A percentile compares a stretch with the other conserved stretches of the same genome.
Evolutionary conservation across 2,888 invertebrate species (phyloP).

Genomic region (Listrodromus nycthemerus): DNA sequence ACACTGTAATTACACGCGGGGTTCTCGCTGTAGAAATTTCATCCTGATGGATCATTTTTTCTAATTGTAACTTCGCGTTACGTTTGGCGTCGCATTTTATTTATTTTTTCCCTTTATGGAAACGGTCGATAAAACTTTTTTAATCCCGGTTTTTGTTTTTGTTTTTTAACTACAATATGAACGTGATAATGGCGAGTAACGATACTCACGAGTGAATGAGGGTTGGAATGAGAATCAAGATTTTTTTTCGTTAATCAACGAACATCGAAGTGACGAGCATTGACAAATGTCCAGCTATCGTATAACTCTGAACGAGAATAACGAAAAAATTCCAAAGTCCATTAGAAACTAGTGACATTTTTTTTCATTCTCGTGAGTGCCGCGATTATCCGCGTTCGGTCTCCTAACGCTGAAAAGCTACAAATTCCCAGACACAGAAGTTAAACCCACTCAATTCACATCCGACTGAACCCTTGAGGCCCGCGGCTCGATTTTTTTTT

Average conservation of each 20-base stretch:
- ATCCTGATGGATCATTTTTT: not conserved
- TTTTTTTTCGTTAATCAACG: no score
- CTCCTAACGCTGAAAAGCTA: slow-evolving; percentile 13
- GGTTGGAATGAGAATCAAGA: not conserved
- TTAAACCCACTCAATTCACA: slow-evolving; percentile 25
- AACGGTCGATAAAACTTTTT: not conserved
- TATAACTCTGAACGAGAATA: slow-evolving; percentile 8
- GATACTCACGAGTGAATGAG: not conserved
- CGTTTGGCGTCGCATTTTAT: not conserved
- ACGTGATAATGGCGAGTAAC: not conserved
- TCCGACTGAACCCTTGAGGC: not conserved
- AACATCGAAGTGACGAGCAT: no score
- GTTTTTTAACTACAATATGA: not conserved
- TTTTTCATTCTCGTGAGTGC: not conserved
- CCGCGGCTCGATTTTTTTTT: not conserved
- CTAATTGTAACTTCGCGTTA: not conserved
- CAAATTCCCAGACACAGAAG: slow-evolving; percentile 6
- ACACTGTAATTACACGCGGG: slow-evolving; percentile 42
- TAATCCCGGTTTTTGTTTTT: not conserved
- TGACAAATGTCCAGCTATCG: not conserved
- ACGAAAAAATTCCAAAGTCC: not conserved
- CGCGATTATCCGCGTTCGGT: slow-evolving; percentile 41
- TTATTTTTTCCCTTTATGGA: no score
- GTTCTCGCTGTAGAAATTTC: not conserved
- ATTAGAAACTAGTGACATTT: slow-evolving; percentile 26